A percentile compares a stretch with the other conserved stretches of the same genome.
Evolutionary conservation across 2,797 vertebrate genomes (phyloP).

Genomic region (Aeoliscus strigatus): DNA sequence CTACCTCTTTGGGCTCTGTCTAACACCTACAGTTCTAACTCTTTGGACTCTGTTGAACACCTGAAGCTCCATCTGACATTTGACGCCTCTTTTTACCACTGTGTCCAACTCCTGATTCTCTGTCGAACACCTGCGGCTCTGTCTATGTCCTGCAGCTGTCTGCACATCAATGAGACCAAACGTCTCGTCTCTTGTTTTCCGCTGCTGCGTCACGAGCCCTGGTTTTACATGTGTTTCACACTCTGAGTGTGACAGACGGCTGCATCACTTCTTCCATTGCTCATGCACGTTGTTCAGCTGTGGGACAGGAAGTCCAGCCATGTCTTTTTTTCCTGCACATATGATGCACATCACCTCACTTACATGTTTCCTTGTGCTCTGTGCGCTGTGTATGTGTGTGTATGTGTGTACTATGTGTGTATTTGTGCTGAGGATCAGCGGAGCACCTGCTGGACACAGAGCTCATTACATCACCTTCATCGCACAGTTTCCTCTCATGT

Average conservation of each 20-base stretch:
- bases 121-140: slow-evolving; percentile 23
- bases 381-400: no score
- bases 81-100: no score
- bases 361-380: background rate
- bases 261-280: background rate
- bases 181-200: slow-evolving; percentile 30
- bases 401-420: no score
- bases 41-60: no score
- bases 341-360: background rate
- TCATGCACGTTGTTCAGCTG: slow-evolving; percentile 1
- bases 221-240: slow-evolving; percentile 13
- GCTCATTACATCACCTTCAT: background rate
- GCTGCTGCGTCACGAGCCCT: slow-evolving; percentile 37
- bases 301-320: slow-evolving; percentile 1
- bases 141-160: slow-evolving; percentile 45
- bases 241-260: slow-evolving; percentile 5
- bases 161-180: slow-evolving; percentile 40
- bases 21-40: no score
- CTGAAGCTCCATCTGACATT: no score
- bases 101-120: no score
- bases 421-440: background rate
- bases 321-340: background rate
- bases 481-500: background rate
- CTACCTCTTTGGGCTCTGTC: no score
- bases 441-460: background rate